Base-by-base conservation (phyloP, 2,888 invertebrate species). In the Andrena hattorfiana region DNA sequence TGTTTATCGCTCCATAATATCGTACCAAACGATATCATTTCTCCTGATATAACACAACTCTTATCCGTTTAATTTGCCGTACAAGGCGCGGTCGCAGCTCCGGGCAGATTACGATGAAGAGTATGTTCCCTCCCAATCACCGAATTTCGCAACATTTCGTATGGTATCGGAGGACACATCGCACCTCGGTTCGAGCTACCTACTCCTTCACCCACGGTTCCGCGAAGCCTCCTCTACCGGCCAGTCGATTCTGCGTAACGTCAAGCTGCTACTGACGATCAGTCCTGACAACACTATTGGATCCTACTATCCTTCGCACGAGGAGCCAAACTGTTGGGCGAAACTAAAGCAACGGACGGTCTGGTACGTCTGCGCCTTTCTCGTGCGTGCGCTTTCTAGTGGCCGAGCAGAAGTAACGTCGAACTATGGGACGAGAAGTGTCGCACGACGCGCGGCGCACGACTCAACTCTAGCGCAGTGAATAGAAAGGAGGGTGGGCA, bases 111-210 rank as follows among this genome's bases (percentile, higher is more conserved):
- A 42, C 59, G 7, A 4, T 2, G n/a, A 26, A 8, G 3, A 59
- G 13, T 7, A 16, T 10, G 6, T 75, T 49, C 13, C 4, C 62
- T 49, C 13, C 2, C 51, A 10, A 28, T 75, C 75, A 62, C 13
- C 68, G 62, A 51, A 68, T 68, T 54, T 62, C 28, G 48, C 42
- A 62, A 56, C 13, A 56, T 49, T 32, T 70, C 30, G 26, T 28
- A 10, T 13, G 13, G 20, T 26, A 75, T 32, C 28, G 20, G 54
- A 48, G 13, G 30, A 0, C 26, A 20, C 5, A 4, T 23, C 16
- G 35, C 60, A 62, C 49, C 48, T 26, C 16, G 26, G 0, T 4
- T 56, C 10, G 10, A 35, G 35, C 8, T 20, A 28, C 26, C 23
- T 66, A 56, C 42, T 54, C 10, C 6, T 48, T 32, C 59, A 54